Evolutionary conservation across 2,113 vertebrate species (phyloP).

Genomic region (Paramisgurnus dabryanus): DNA sequence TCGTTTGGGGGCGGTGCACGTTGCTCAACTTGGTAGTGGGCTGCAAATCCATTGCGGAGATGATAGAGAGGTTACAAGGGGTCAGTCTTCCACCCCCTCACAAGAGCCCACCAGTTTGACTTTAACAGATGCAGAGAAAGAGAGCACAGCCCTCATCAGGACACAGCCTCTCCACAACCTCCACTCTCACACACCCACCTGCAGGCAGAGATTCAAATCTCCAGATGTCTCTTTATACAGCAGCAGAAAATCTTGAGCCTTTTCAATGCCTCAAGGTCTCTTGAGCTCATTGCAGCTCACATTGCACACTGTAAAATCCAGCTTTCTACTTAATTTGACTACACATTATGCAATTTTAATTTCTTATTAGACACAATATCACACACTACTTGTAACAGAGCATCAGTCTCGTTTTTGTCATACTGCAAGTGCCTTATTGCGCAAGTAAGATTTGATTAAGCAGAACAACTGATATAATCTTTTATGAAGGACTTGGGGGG

Average conservation of each 20-base stretch:
- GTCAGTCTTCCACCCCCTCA: conserved; percentile 55
- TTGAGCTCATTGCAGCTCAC: neutral
- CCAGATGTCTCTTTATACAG: conserved; percentile 30
- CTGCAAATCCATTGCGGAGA: conserved; percentile 45
- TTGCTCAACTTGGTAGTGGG: conserved; percentile 42
- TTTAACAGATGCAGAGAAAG: conserved; percentile 35
- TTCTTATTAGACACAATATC: neutral
- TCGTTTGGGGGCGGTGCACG: conserved; percentile 49
- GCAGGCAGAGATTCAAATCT: conserved; percentile 25
- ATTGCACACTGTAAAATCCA: neutral
- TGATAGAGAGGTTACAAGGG: conserved; percentile 44
- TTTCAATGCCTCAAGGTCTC: conserved; percentile 28
- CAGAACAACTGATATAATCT: neutral
- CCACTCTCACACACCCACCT: conserved; percentile 43
- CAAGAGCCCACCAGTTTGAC: conserved; percentile 48
- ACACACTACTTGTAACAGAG: neutral
- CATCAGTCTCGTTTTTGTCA: neutral
- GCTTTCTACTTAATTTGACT: neutral
- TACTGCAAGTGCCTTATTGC: too few species aligned
- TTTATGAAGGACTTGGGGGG: conserved; percentile 8
- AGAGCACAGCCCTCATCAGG: conserved; percentile 23
- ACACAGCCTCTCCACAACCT: neutral
- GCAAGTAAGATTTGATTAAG: neutral
- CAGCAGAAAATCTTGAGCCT: neutral
- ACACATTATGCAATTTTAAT: neutral